A percentile compares a stretch with the other conserved stretches of the same genome.
Conservation (phyloP, 1,140 invertebrate species). For the Colletes gigas region DNA sequence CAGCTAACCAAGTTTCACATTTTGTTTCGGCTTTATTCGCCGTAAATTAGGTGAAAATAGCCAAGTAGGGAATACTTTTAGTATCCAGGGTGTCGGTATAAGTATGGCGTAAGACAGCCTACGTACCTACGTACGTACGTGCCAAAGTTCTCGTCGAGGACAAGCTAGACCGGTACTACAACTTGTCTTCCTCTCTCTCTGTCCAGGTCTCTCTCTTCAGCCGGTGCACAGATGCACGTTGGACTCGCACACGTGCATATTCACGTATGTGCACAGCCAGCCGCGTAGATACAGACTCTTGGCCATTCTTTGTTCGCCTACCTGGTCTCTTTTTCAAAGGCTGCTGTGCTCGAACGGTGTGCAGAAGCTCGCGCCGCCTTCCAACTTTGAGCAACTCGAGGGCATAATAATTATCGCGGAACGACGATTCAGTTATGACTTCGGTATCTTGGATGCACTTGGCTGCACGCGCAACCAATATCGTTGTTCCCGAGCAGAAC, state of each 20-base stretch:
- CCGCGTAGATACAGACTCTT: background rate
- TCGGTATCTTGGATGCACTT: slow-evolving; percentile 14
- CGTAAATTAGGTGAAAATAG: slow-evolving; percentile 57
- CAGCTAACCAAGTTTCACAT: slow-evolving; percentile 4
- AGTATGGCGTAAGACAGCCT: slow-evolving; percentile 48
- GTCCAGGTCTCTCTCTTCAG: background rate
- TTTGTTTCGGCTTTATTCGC: slow-evolving; percentile 21
- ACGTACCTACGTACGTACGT: slow-evolving; percentile 61
- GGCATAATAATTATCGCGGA: slow-evolving; percentile 29
- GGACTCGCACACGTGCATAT: background rate
- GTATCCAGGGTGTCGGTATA: slow-evolving; percentile 23
- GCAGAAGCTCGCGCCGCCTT: slow-evolving; percentile 2
- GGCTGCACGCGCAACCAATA: slow-evolving; percentile 20
- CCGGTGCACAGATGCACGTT: too few relatives aligned
- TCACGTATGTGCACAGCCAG: too few relatives aligned
- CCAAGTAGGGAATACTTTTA: slow-evolving; percentile 38
- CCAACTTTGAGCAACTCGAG: background rate
- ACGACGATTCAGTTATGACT: slow-evolving; percentile 16
- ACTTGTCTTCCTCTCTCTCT: slow-evolving; percentile 35
- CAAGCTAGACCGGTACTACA: slow-evolving; percentile 64
- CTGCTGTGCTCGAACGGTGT: background rate
- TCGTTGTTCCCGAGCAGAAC: slow-evolving; percentile 14
- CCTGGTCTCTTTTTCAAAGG: slow-evolving; percentile 38
- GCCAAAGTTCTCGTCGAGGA: slow-evolving; percentile 59
- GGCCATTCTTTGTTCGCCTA: slow-evolving; percentile 17